Evolutionary conservation across 2,888 invertebrate species (phyloP).

Genomic region (Rhimphoctona megacephalus): DNA sequence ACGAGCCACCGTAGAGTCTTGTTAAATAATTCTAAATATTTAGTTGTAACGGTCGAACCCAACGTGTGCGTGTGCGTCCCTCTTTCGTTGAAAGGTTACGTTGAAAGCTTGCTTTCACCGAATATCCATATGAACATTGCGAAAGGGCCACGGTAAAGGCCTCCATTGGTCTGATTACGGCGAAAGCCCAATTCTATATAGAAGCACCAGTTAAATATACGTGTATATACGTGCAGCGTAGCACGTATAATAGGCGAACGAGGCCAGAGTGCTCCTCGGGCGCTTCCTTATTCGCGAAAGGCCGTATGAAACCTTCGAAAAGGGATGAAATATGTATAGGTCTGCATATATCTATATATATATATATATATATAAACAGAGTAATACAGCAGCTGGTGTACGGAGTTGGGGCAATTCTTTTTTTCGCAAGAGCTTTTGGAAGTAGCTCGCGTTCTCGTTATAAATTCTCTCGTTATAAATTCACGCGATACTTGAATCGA

Average conservation of each 20-base stretch:
- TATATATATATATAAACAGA: background rate
- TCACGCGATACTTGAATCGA: constrained; percentile 67
- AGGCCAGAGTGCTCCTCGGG: constrained; percentile 56
- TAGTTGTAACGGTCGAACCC: background rate
- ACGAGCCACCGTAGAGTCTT: no score
- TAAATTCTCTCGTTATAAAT: constrained; percentile 69
- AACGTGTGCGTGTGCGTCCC: background rate
- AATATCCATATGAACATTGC: constrained; percentile 20
- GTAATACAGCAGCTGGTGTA: constrained; percentile 22
- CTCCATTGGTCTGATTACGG: constrained; percentile 53
- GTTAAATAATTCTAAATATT: no score
- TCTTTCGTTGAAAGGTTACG: constrained; percentile 6
- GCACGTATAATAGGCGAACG: constrained; percentile 39
- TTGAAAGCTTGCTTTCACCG: constrained; percentile 12
- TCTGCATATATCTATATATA: background rate
- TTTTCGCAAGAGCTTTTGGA: constrained; percentile 53
- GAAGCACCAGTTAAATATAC: constrained; percentile 5
- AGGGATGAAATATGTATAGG: constrained; percentile 47
- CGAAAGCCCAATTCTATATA: constrained; percentile 32
- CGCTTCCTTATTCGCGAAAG: constrained; percentile 55
- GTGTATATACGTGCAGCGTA: background rate
- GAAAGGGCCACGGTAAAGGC: constrained; percentile 16
- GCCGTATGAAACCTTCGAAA: constrained; percentile 48
- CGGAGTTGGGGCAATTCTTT: constrained; percentile 20
- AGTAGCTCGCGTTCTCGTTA: constrained; percentile 66